These are phyloP conservation scores for Mycalesis mineus DNA, from an alignment of 2,888 invertebrate genomes.

Conservation along the genomic window DNA sequence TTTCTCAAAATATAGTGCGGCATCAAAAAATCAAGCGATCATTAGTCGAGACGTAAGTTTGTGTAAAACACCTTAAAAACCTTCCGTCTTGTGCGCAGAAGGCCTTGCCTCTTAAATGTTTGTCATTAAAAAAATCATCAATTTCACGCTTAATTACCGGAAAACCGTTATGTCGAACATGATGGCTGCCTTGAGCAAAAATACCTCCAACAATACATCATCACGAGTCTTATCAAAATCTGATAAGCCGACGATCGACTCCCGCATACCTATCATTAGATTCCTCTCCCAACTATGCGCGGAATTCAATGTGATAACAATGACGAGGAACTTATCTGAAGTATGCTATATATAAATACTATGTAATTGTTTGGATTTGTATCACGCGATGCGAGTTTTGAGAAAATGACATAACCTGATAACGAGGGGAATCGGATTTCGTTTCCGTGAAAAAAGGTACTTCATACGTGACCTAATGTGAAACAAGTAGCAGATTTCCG, in stretches of 20 bases:
- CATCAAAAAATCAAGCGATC: too few relatives aligned
- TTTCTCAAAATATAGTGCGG: too few relatives aligned
- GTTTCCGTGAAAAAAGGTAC: not conserved
- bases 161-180: conserved; percentile 2
- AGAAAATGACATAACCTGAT: not conserved
- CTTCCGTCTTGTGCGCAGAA: too few relatives aligned
- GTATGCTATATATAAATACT: conserved; percentile 55
- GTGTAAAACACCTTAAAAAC: too few relatives aligned
- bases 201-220: conserved; percentile 2
- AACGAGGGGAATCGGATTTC: not conserved
- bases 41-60: too few relatives aligned
- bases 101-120: too few relatives aligned
- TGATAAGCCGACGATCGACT: conserved; percentile 4
- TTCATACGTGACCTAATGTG: not conserved
- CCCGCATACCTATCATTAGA: conserved; percentile 3
- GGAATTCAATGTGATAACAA: conserved; percentile 48
- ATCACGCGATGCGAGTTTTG: conserved; percentile 17
- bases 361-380: conserved; percentile 21
- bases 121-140: not conserved
- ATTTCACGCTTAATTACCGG: not conserved
- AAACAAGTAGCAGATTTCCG: too few relatives aligned
- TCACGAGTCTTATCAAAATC: too few relatives aligned
- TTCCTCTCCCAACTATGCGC: conserved; percentile 1
- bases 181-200: not conserved
- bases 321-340: conserved; percentile 49